Evolutionary conservation across 2,113 vertebrate genomes (phyloP), one percentile per base, ranked within the genome.

Genomic region (Sphaerodactylus townsendi): DNA sequence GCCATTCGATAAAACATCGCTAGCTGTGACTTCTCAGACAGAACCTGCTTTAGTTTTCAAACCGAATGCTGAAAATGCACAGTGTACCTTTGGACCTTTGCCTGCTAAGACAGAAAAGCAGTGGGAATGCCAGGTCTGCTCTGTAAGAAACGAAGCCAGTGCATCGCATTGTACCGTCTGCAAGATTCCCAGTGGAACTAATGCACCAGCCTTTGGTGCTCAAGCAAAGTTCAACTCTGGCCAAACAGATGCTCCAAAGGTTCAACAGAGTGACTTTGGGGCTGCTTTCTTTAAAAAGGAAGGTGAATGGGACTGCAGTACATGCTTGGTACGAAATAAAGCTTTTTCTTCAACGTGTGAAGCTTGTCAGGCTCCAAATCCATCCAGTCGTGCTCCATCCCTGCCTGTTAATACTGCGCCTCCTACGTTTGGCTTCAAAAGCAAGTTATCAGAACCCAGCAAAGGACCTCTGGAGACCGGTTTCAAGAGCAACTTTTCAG

Each of bases 111-210:
- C 97, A 35, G 95, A 95, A 73, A 96, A 96, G 37, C 92, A 97
- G 5, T 98, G 98, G 98, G 96, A 98, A 78, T 98, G 98, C 91
- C 93, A 87, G 64, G 19, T 23, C 14, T 98, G 97, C 89, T 94
- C 82, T 30, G 89, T 95, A 72, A 96, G 96, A 94, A 98, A 98
- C 0, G 86, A 97, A 68, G 84, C 93, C 15, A 91, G 92, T 83
- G 87, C 78, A 21, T 94, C 79, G 82, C 92, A 90, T 50, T 98
- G 98, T 87, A 37, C 84, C 76, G 91, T 95, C 17, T 99, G 97
- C 87, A 94, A 97, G 81, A 94, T 90, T 41, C 94, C 95, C 84
- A 97, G 96, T 76, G 92, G 94, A 23, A 71, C 86, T 66, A 93
- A 21, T 62, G 44, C 70, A 14, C 66, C 13, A 4, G 68, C 75